Evolutionary conservation across 2,888 invertebrate species (phyloP).

Genomic region (Danaus chrysippus): DNA sequence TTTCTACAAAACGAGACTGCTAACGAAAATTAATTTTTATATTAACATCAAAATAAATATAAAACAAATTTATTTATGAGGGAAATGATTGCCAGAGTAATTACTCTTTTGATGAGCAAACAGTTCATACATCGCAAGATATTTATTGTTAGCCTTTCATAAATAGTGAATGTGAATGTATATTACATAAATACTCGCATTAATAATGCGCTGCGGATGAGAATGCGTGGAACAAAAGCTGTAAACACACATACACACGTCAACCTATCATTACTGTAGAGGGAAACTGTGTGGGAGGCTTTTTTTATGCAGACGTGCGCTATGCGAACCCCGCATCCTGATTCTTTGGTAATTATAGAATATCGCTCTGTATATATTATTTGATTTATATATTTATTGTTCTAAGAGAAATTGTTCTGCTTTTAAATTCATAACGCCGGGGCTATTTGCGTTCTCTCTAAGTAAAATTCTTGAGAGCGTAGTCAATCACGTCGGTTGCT

Average conservation of each 20-base stretch:
- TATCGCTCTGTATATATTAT: not conserved
- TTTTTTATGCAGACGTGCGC: conserved; percentile 10
- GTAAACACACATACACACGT: conserved; percentile 29
- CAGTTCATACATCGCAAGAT: not conserved
- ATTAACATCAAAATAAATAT: not conserved
- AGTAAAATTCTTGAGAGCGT: conserved; percentile 15
- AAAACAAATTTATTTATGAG: not conserved
- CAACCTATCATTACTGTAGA: conserved; percentile 27
- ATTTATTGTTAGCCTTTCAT: conserved; percentile 15
- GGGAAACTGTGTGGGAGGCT: conserved; percentile 21
- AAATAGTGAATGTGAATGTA: conserved; percentile 24
- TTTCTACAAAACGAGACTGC: no score
- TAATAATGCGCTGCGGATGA: conserved; percentile 44
- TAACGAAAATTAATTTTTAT: not conserved
- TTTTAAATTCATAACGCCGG: conserved; percentile 15
- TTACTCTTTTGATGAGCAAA: not conserved
- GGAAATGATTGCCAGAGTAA: conserved; percentile 1
- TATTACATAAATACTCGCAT: conserved; percentile 46
- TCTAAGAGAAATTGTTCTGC: conserved; percentile 12
- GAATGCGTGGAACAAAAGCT: conserved; percentile 49
- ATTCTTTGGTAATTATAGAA: conserved; percentile 6
- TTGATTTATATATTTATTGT: conserved; percentile 9
- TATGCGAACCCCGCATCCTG: conserved; percentile 8
- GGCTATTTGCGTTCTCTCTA: conserved; percentile 20
- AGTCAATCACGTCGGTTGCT: conserved; percentile 16